A percentile compares a stretch with the other conserved stretches of the same genome.
Evolutionary conservation across 2,113 vertebrate species (phyloP).

Genomic region (Phoxinus phoxinus): DNA sequence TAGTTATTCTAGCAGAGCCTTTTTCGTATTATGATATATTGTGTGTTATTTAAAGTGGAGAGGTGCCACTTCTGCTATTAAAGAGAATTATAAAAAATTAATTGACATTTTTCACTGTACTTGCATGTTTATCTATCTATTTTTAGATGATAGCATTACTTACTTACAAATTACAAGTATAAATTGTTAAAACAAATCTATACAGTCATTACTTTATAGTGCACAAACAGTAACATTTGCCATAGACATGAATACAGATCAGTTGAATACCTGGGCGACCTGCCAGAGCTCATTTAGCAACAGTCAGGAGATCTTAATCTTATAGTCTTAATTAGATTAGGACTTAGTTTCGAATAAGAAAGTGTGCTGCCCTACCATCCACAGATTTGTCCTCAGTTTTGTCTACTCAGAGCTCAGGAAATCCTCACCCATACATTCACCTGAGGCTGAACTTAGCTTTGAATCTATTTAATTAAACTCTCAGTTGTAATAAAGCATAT

Average conservation of each 20-base stretch:
- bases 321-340: slow-evolving; percentile 64
- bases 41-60: neutral
- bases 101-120: neutral
- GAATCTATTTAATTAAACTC: neutral
- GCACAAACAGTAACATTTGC: slow-evolving; percentile 16
- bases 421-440: neutral
- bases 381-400: neutral
- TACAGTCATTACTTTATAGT: neutral
- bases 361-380: neutral
- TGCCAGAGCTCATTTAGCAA: slow-evolving; percentile 59
- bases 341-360: slow-evolving; percentile 45
- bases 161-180: neutral
- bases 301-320: slow-evolving; percentile 60
- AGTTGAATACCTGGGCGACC: slow-evolving; percentile 47
- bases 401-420: neutral
- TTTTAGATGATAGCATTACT: neutral
- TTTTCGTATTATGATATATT: neutral
- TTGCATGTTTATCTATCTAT: neutral
- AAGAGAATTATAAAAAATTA: neutral
- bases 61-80: neutral
- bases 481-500: neutral
- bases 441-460: neutral
- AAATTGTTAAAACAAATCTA: neutral
- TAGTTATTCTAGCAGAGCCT: neutral
- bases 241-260: slow-evolving; percentile 7